Percentiles rank a stretch among this genome's conserved stretches.
phyloP scores from a whole-genome alignment of 2,113 vertebrate species.

The Sylvia atricapilla region DNA sequence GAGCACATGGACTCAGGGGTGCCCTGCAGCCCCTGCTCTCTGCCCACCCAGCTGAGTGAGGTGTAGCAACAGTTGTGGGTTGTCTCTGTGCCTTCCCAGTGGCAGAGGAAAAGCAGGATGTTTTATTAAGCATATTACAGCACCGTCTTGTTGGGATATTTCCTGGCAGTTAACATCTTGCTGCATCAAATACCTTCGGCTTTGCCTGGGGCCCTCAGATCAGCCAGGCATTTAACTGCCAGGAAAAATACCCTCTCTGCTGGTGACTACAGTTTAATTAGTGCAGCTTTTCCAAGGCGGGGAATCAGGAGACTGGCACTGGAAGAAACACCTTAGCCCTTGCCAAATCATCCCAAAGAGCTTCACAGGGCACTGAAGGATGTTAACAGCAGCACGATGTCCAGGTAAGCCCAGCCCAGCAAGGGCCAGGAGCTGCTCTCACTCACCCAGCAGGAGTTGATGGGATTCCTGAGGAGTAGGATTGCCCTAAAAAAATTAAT shows the following conservation, averaged over 20 bases:
- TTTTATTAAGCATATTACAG: neutral
- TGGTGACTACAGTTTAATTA: neutral
- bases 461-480: neutral
- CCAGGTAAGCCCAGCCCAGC: neutral
- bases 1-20: rapidly evolving
- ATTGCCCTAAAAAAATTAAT: neutral
- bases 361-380: neutral
- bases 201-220: constrained; percentile 9
- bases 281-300: neutral
- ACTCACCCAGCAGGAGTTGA: neutral
- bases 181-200: constrained; percentile 14
- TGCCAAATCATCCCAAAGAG: neutral
- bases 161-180: constrained; percentile 33
- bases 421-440: neutral
- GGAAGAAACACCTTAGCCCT: constrained; percentile 10
- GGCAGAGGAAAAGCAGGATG: neutral
- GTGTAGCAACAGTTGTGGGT: neutral
- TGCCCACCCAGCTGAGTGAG: rapidly evolving
- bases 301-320: neutral
- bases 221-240: constrained; percentile 3
- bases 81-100: neutral
- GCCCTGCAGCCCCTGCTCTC: neutral
- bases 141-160: neutral
- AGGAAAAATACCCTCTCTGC: constrained; percentile 6
- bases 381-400: rapidly evolving